A percentile compares a stretch with the other conserved stretches of the same genome.
These are phyloP conservation scores for Anorthoa munda DNA, from an alignment of 2,888 invertebrate genomes.

Conservation along the genomic window DNA sequence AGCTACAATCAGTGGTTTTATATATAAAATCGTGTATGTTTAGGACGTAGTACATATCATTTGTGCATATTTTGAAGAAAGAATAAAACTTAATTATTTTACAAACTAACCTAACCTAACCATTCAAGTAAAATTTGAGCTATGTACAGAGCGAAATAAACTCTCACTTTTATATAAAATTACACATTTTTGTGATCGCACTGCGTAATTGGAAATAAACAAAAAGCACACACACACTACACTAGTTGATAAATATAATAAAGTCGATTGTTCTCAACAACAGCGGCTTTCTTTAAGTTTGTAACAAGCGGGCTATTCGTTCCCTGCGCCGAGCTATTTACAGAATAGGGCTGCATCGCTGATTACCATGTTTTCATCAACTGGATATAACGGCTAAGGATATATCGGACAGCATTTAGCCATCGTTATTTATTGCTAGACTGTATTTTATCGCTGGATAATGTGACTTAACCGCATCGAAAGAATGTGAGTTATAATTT, in stretches of 20 bases:
- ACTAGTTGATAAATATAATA: slow-evolving; percentile 42
- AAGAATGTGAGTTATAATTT: neutral
- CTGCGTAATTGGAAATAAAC: neutral
- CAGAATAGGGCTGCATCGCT: slow-evolving; percentile 47
- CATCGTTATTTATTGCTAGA: slow-evolving; percentile 7
- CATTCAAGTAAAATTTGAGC: no score
- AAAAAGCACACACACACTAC: neutral
- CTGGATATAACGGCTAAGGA: neutral
- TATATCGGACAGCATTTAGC: slow-evolving; percentile 6
- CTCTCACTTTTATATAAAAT: neutral
- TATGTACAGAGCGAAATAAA: neutral
- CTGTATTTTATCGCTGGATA: slow-evolving; percentile 12
- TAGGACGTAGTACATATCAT: neutral
- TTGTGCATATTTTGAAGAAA: neutral
- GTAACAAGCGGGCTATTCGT: slow-evolving; percentile 58
- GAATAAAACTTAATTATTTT: no score
- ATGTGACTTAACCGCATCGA: neutral
- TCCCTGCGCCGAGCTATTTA: slow-evolving; percentile 60
- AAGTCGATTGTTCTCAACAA: slow-evolving; percentile 47
- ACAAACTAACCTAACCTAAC: no score
- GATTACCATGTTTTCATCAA: slow-evolving; percentile 2
- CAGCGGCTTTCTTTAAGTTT: slow-evolving; percentile 62
- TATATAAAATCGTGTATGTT: neutral
- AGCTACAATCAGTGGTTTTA: slow-evolving; percentile 2
- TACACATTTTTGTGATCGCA: neutral